Conservation (phyloP, 2,113 vertebrate species). For the Prochilodus magdalenae region DNA sequence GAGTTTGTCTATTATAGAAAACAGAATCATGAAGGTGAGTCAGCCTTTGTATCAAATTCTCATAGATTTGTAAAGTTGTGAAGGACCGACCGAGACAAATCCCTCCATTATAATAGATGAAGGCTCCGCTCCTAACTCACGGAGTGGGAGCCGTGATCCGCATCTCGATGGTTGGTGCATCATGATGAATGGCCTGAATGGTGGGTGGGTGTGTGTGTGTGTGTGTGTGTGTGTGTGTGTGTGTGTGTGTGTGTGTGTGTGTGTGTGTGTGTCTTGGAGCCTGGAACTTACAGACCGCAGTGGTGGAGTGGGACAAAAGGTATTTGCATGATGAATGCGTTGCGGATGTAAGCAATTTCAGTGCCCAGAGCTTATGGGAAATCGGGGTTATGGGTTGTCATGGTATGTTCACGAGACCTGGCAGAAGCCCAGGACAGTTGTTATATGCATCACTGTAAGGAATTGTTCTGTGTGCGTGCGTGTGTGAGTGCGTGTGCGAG, state of each 20-base stretch:
- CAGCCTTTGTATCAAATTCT: slow-evolving; percentile 13
- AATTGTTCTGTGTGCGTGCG: too few relatives aligned
- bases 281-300: not conserved
- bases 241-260: not conserved
- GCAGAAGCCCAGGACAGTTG: not conserved
- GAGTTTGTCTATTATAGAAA: slow-evolving; percentile 10
- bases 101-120: slow-evolving; percentile 35
- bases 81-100: slow-evolving; percentile 8
- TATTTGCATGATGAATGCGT: slow-evolving; percentile 7
- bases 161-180: not conserved
- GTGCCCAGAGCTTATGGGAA: slow-evolving; percentile 5
- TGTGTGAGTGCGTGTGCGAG: too few relatives aligned
- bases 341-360: not conserved
- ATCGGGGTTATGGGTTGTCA: not conserved
- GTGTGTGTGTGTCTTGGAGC: not conserved
- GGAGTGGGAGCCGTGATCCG: not conserved
- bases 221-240: not conserved
- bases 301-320: not conserved
- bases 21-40: slow-evolving; percentile 22
- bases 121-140: slow-evolving; percentile 12
- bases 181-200: slow-evolving; percentile 27
- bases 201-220: not conserved
- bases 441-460: too few relatives aligned
- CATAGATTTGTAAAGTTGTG: not conserved
- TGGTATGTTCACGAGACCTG: not conserved